Evolutionary conservation across 2,888 invertebrate genomes (phyloP), one percentile per base, ranked within the genome.

Genomic region (Oscheius myriophilus): DNA sequence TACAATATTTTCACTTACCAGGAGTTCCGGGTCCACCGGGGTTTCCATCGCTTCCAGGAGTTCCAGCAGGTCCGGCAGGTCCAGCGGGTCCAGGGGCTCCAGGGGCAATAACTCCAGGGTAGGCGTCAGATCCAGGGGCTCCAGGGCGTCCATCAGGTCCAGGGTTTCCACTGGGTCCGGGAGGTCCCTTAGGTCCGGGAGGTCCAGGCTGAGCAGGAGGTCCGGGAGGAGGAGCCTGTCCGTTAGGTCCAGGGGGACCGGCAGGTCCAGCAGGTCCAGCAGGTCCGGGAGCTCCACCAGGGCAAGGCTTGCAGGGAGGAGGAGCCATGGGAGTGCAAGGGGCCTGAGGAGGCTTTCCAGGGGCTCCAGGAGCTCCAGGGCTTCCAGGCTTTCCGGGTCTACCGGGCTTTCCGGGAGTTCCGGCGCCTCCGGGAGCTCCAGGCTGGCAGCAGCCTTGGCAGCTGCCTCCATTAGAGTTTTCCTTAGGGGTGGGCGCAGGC

Each of bases 111-210:
- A 11, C 23, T 54, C 39, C 54, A 54, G 26, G 26, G 1, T 26
- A 25, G 18, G 25, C 54, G 25, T 21, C 25, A 7, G 11, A 9
- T 54, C 54, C 54, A 39, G 54, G 54, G 2, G 12, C 2, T 25
- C 54, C 54, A 3, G 58, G 58, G 9, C 16, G 18, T 64, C 64
- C 64, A 42, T 53, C 18, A 11, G 52, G 25, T 64, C 64, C 64
- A 12, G 64, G 64, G 25, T 54, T 25, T 64, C 64, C 64, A 14
- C 39, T 58, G 42, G 58, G 58, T 41, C 58, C 58, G 21, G 58
- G 26, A 16, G 58, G 58, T 39, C 58, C 58, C 12, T 25, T 25
- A 16, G 41, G 18, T 43, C 58, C 58, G 11, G 41, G 21, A 21
- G 58, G 16, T 2, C 64, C 64, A 53, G 64, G 64, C 25, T 39